Percentiles rank a stretch among this genome's conserved stretches.
These are phyloP conservation scores for Actenoides hombroni DNA, from an alignment of 2,113 vertebrate species.

Conservation along the genomic window DNA sequence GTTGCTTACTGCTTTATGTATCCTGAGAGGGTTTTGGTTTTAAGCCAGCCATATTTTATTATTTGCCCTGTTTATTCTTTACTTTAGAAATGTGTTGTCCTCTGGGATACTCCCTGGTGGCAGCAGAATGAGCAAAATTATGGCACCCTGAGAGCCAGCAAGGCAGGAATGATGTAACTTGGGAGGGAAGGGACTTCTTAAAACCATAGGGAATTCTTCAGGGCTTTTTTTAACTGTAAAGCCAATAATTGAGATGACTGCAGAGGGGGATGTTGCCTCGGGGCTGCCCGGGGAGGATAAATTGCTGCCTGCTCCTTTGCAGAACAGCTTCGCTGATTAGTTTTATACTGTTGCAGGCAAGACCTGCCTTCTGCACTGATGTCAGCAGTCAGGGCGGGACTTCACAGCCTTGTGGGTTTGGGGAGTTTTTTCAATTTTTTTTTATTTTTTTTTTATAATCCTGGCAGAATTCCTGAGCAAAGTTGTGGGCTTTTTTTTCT, in stretches of 20 bases:
- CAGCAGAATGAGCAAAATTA: neutral
- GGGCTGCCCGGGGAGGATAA: neutral
- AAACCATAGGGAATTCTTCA: neutral
- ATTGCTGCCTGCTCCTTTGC: neutral
- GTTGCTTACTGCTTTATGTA: neutral
- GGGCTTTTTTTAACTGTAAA: neutral
- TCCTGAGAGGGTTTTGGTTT: neutral
- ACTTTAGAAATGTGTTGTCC: neutral
- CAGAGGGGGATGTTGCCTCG: neutral
- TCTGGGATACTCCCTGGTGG: neutral
- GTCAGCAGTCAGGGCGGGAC: constrained; percentile 71
- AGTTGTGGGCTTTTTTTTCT: neutral
- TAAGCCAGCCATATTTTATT: neutral
- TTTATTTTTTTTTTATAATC: neutral
- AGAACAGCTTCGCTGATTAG: neutral
- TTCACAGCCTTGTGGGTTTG: constrained; percentile 56
- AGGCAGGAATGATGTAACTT: neutral
- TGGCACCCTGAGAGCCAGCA: neutral
- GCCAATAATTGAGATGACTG: neutral
- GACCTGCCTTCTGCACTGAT: constrained; percentile 68
- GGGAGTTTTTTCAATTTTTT: neutral
- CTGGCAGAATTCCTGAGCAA: constrained; percentile 66
- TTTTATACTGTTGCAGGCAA: constrained; percentile 21
- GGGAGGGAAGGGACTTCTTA: neutral
- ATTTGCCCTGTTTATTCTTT: neutral